phyloP scores from a whole-genome alignment of 2,113 vertebrate species.

The Trematocara macrostoma region DNA sequence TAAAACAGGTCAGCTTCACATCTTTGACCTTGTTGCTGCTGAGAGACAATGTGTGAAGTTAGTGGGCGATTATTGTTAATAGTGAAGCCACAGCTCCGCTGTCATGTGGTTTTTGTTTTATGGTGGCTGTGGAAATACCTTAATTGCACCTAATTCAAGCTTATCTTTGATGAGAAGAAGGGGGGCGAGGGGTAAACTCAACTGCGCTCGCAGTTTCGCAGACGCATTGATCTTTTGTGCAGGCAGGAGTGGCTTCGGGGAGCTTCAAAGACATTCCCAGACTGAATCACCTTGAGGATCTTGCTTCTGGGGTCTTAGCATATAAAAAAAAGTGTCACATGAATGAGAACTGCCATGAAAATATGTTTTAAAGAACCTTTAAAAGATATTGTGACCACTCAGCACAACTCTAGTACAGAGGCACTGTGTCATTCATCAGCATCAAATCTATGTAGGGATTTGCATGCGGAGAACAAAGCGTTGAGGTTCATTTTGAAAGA shows the following conservation, averaged over 20 bases:
- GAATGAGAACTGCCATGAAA: not conserved
- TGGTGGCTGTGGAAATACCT: constrained; percentile 33
- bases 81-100: constrained; percentile 8
- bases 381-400: not conserved
- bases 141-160: constrained; percentile 53
- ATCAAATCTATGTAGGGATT: not conserved
- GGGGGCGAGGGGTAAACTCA: not conserved
- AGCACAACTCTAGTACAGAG: not conserved
- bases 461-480: not conserved
- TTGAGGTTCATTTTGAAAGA: not conserved
- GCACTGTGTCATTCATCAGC: not conserved
- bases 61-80: constrained; percentile 25
- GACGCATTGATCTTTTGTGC: constrained; percentile 44
- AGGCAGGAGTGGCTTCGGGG: constrained; percentile 17
- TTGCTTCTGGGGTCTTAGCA: constrained; percentile 45
- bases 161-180: constrained; percentile 39
- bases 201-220: not conserved
- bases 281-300: constrained; percentile 62
- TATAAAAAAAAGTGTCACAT: constrained; percentile 23
- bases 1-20: constrained; percentile 28
- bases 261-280: constrained; percentile 48
- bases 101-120: constrained; percentile 51
- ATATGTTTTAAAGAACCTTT: constrained; percentile 30
- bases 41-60: constrained; percentile 52
- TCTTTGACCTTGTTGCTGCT: constrained; percentile 58